phyloP scores from a whole-genome alignment of 2,113 vertebrate species.

The Tenrec ecaudatus region DNA sequence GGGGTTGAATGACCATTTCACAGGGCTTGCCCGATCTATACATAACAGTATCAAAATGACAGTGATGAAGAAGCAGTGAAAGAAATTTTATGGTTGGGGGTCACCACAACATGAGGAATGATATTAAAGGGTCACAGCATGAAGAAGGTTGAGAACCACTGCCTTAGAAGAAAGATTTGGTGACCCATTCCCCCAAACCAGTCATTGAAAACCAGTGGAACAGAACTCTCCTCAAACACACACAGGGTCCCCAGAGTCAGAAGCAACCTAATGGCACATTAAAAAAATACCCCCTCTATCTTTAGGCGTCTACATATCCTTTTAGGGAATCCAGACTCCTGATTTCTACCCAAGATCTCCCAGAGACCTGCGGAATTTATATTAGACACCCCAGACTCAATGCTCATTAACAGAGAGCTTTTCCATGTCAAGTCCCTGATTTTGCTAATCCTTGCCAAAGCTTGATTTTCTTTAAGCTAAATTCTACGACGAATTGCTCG shows the following conservation, averaged over 20 bases:
- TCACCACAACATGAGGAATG: too few species aligned
- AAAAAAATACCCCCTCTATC: neutral
- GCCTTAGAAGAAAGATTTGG: too few species aligned
- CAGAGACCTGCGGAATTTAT: neutral
- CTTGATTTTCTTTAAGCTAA: slow-evolving; percentile 46
- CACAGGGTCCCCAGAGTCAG: neutral
- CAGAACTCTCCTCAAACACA: neutral
- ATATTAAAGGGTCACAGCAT: too few species aligned
- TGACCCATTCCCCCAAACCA: neutral
- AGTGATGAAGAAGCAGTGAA: too few species aligned
- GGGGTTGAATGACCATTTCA: too few species aligned
- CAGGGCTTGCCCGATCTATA: too few species aligned
- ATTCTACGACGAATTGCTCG: neutral
- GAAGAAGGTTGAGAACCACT: too few species aligned
- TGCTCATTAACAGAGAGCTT: neutral
- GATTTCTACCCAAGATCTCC: neutral
- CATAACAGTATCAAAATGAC: too few species aligned
- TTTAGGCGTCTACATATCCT: neutral
- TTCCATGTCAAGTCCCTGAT: neutral
- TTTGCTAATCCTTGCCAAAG: neutral
- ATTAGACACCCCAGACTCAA: neutral
- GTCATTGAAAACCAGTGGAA: neutral
- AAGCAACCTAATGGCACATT: neutral
- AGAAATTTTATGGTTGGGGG: too few species aligned
- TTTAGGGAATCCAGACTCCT: neutral